Percentiles rank a stretch among this genome's conserved stretches.
Evolutionary conservation across 2,797 vertebrate species (phyloP).

Genomic region (Phataginus tricuspis): DNA sequence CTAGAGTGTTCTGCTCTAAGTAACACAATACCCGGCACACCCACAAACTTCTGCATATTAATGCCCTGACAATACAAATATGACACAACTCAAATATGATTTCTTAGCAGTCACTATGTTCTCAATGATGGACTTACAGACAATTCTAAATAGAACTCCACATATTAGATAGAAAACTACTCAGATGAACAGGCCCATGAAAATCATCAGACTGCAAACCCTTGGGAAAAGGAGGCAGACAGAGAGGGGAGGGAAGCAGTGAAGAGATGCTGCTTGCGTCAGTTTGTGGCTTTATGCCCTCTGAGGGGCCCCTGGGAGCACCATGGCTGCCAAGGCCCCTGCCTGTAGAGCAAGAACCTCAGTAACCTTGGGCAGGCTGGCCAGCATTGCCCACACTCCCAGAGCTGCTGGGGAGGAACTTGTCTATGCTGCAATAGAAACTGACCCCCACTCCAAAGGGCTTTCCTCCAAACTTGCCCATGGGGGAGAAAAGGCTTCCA

Average conservation of each 20-base stretch:
- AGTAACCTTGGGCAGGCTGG: not conserved
- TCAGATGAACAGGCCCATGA: not conserved
- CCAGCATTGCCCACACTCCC: not conserved
- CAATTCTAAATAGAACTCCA: not conserved
- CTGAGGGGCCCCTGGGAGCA: not conserved
- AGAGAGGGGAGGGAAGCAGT: not conserved
- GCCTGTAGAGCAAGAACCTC: not conserved
- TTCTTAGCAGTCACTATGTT: not conserved
- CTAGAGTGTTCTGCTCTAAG: not conserved
- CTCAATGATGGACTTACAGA: not conserved
- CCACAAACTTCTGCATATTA: not conserved
- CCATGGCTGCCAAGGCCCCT: not conserved
- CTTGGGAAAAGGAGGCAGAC: not conserved
- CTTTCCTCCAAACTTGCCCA: not conserved
- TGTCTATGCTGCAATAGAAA: not conserved
- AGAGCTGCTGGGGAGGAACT: not conserved
- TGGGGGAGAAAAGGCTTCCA: not conserved
- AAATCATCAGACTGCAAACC: not conserved
- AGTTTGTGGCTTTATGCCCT: not conserved
- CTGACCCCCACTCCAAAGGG: not conserved
- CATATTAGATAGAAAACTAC: not conserved
- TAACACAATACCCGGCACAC: not conserved
- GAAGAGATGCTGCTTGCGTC: not conserved
- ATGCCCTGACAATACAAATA: not conserved
- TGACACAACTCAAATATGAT: not conserved